phyloP scores from a whole-genome alignment of 2,113 vertebrate genomes.

The Hydrochoerus hydrochaeris region DNA sequence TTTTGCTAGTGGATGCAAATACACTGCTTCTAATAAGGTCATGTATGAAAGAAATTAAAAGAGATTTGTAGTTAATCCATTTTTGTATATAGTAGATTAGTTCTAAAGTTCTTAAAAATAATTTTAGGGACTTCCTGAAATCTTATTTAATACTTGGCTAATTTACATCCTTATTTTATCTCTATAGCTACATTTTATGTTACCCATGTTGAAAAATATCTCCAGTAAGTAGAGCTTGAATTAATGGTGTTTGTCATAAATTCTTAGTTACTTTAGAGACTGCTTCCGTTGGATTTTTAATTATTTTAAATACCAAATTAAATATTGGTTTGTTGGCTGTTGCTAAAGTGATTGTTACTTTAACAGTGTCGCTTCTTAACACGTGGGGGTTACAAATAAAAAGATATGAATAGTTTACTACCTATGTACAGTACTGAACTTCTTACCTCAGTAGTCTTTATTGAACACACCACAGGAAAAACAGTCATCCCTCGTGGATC shows the following conservation, averaged over 20 bases:
- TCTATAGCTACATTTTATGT: conserved; percentile 59
- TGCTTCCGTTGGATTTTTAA: conserved; percentile 71
- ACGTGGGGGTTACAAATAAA: conserved; percentile 77
- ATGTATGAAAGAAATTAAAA: conserved; percentile 55
- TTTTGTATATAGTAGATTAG: conserved; percentile 57
- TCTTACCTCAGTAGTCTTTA: conserved; percentile 66
- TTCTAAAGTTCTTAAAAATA: conserved; percentile 66
- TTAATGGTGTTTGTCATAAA: conserved; percentile 72
- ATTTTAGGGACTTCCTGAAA: conserved; percentile 57
- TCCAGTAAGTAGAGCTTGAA: conserved; percentile 62
- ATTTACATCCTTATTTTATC: conserved; percentile 48
- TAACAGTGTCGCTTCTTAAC: conserved; percentile 71
- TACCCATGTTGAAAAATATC: conserved; percentile 62
- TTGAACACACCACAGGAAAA: conserved; percentile 25
- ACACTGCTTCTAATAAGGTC: conserved; percentile 66
- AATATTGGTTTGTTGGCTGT: conserved; percentile 71
- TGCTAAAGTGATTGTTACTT: conserved; percentile 76
- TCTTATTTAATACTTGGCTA: conserved; percentile 63
- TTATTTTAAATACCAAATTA: conserved; percentile 75
- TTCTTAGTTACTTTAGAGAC: conserved; percentile 69
- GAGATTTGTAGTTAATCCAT: conserved; percentile 35
- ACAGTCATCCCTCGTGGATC: not conserved
- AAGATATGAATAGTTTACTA: conserved; percentile 67
- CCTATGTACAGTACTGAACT: conserved; percentile 65
- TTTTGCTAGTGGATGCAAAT: conserved; percentile 66